Evolutionary conservation across 2,797 vertebrate genomes (phyloP), one percentile per base, ranked within the genome.

Genomic region (Atherinosoma microstoma): DNA sequence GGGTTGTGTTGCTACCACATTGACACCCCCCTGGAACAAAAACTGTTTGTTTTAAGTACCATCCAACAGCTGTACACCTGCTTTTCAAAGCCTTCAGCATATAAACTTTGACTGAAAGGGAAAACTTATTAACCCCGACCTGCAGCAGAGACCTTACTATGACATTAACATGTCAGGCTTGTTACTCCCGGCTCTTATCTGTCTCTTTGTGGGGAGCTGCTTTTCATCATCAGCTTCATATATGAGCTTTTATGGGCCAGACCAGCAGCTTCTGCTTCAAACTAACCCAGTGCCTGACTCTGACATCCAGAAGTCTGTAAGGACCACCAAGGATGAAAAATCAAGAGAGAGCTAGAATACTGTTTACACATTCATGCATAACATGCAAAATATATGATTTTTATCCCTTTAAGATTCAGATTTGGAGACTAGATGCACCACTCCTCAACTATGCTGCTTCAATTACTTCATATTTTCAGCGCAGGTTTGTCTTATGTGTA

Each of bases 71-170:
- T 42, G 30, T 9, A 49, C 36, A 59, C 4, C 57, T 58, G 24
- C 45, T 54, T 60, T 16, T 34, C 15, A 13, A 16, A 49, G 10
- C 3, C 24, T 20, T 10, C 51, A 16, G 2, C 35, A 38, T 1
- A 36, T 30, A 67, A 82, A 67, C 66, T 47, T 64, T n/a, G 10
- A 13, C 12, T 54, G 62, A 65, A 20, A 66, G 58, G 54, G 51
- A 73, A 36, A 59, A 62, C 64, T 65, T 16, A 34, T 60, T 51
- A 54, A 65, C 54, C 22, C 75, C 62, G 77, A 81, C 70, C 76
- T 67, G 29, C 78, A 82, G 62, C 76, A 16, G 29, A 70, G 70
- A 78, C 65, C 66, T 58, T 30, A 79, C 69, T 76, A 47, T 58
- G 42, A 49, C 54, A 62, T 51, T 53, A 51, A 54, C 58, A 58